Evolutionary conservation across 1,140 invertebrate genomes (phyloP), one percentile per base, ranked within the genome.

Genomic region (Trinorchestia longiramus): DNA sequence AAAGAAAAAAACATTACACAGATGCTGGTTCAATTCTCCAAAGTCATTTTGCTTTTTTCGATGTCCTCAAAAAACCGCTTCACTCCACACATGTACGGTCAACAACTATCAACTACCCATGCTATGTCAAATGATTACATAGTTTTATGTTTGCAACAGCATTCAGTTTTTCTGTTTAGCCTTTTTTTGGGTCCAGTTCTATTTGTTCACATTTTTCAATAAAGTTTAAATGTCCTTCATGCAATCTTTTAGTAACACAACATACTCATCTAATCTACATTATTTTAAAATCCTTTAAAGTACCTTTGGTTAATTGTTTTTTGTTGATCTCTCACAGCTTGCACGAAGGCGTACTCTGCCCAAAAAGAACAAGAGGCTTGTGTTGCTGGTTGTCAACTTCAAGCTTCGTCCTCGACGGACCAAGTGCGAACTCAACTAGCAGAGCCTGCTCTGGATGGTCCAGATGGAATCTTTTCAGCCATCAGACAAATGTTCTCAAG

Each of bases 371-470:
- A 95, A 11, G 96, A 95, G 42, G 96, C 96, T 6, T 96, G 96
- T 53, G 90, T 95, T 57, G 96, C 96, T 44, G 96, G 96, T 23
- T 96, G 96, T 88, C 96, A 96, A 77, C 62, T 96, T 15, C 96
- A 96, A 88, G 96, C 96, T 0, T 62, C 96, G 87, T 96, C 96
- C 0, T 95, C 96, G 3, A 95, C 96, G 43, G 95, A 23, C 36
- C 96, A 96, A 90, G n/a, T 95, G 0, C 95, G 57, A 6, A 15
- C 42, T 40, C 95, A 62, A 95, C 36, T 43, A 19, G n/a, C 57
- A 28, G 0, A 88, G 19, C 62, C 28, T 41, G 44, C 43, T 53
- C n/a, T 96, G 90, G 92, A 53, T 57, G 6, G 92, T 0, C 43
- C 92, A 47, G 44, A 45, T 6, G 44, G 92, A 40, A 96, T 96